Evolutionary conservation across 2,888 invertebrate species (phyloP), one percentile per base, ranked within the genome.

Genomic region (Spicauda simplicius): DNA sequence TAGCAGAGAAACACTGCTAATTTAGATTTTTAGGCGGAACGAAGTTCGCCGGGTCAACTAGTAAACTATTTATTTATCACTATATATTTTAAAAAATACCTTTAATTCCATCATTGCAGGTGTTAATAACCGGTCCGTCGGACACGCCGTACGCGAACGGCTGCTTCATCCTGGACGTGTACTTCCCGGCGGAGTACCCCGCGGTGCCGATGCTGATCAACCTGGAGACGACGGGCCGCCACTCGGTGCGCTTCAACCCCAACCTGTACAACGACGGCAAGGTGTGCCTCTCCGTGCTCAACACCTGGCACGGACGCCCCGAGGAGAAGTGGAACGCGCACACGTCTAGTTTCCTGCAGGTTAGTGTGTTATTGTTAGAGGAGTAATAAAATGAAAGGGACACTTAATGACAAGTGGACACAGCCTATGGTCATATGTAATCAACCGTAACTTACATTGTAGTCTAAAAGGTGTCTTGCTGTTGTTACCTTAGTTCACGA

Each of bases 301-400:
- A 98, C 91, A 99, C 98, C 2, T 99, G 98, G 98, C 98, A 98
- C 87, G 98, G 98, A 8, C 94, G 98, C 64, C 98, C 98, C 25
- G 98, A 98, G 90, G 99, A 99, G 90, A 98, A 98, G 87, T 99
- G 98, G 98, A 98, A 98, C 91, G 97, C 98, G 71, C 97, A 98
- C 86, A 98, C 98, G 0, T 98, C 98, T 55, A 98, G 98, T 86
- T 98, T 99, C 83, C 94, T 98, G 70, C 97, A 97, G 94, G 95
- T 64, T 5, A 25, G 25, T 25, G 5, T 25, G 25, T 4, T 25
- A 25, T 25, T 25, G n/a, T n/a, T n/a, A n/a, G n/a, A n/a, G n/a
- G n/a, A n/a, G n/a, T n/a, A n/a, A n/a, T n/a, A n/a, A n/a, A n/a
- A n/a, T n/a, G n/a, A n/a, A n/a, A n/a, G n/a, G n/a, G n/a, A n/a